Conservation (phyloP, 2,888 invertebrate genomes). For the Lepetodrilus schrolli region DNA sequence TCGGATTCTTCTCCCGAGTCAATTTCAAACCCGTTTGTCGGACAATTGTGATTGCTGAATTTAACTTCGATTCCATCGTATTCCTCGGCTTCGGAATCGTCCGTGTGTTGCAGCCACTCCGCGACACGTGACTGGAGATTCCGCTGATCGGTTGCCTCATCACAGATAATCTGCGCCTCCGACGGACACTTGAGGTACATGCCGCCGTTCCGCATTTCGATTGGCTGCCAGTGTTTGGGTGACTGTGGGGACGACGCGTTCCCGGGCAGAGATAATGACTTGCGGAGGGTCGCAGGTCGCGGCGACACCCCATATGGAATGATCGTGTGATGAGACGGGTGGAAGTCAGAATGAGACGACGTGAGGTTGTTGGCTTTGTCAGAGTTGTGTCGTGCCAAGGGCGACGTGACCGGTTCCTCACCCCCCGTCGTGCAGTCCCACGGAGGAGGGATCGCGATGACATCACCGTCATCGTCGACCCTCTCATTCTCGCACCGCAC, state of each 20-base stretch:
- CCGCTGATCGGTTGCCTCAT: constrained; percentile 58
- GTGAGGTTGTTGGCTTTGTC: constrained; percentile 55
- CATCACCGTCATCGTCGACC: constrained; percentile 31
- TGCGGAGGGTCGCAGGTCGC: not conserved
- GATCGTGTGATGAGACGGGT: constrained; percentile 63
- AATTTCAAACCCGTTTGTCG: constrained; percentile 34
- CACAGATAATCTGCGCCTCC: constrained; percentile 54
- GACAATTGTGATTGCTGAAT: constrained; percentile 11
- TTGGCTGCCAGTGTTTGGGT: constrained; percentile 61
- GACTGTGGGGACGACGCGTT: constrained; percentile 41
- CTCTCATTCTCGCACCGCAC: constrained; percentile 32
- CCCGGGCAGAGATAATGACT: not conserved
- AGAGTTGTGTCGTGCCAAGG: constrained; percentile 37
- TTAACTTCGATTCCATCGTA: constrained; percentile 19
- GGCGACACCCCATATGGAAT: constrained; percentile 43
- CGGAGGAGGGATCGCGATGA: constrained; percentile 47
- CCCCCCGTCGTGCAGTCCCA: constrained; percentile 46
- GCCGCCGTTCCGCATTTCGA: constrained; percentile 42
- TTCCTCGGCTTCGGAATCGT: constrained; percentile 35
- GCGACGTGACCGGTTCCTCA: constrained; percentile 49
- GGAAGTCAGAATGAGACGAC: constrained; percentile 54
- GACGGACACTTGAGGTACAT: constrained; percentile 27
- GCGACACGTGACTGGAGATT: constrained; percentile 58
- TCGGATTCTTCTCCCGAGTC: constrained; percentile 39
- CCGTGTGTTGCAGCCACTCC: constrained; percentile 54